A percentile compares a stretch with the other conserved stretches of the same genome.
phyloP scores from a whole-genome alignment of 2,888 invertebrate genomes.

The Pyrrhosoma nymphula region DNA sequence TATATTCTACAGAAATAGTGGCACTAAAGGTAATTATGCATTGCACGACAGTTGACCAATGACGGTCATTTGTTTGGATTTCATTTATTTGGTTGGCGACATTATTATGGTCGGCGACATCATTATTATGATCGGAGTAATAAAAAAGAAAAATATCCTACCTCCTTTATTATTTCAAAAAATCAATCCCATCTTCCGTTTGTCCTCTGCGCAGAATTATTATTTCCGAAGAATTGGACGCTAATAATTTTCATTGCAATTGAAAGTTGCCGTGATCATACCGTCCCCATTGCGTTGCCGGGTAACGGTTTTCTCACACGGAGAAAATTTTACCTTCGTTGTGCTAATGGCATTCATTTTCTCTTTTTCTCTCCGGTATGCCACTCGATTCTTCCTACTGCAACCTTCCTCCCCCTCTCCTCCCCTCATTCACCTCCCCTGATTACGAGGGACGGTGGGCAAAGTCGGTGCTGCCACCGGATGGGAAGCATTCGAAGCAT shows the following conservation, averaged over 20 bases:
- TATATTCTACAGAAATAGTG: too few species aligned
- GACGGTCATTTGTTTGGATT: too few species aligned
- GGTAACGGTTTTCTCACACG: slow-evolving; percentile 26
- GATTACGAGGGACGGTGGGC: neutral
- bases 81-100: too few species aligned
- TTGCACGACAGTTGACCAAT: too few species aligned
- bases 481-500: neutral
- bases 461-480: neutral
- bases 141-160: too few species aligned
- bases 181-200: too few species aligned
- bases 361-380: neutral
- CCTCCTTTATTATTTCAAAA: too few species aligned
- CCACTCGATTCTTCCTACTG: neutral
- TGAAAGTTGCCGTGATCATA: neutral
- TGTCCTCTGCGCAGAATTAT: neutral
- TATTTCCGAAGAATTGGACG: too few species aligned
- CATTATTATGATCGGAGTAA: too few species aligned
- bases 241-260: neutral
- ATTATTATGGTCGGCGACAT: too few species aligned
- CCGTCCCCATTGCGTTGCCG: neutral
- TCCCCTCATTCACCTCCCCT: neutral
- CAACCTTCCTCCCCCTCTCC: neutral
- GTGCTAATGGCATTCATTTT: slow-evolving; percentile 53
- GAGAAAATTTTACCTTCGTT: slow-evolving; percentile 38
- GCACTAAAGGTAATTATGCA: too few species aligned